A percentile compares a stretch with the other conserved stretches of the same genome.
Evolutionary conservation across 2,888 invertebrate species (phyloP).

Genomic region (Cataglyphis altisquamis): DNA sequence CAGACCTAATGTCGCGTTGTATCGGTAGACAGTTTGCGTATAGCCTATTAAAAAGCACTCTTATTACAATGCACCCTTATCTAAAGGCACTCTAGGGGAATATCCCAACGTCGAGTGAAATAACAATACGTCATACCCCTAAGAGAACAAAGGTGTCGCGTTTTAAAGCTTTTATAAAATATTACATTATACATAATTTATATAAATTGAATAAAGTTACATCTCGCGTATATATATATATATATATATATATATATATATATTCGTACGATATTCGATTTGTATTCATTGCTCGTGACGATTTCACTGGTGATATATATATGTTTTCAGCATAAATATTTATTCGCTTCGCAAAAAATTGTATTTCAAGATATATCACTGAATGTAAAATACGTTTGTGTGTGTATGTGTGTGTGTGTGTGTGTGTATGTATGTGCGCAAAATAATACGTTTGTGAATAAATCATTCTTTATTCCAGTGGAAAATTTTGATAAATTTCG

Average conservation of each 20-base stretch:
- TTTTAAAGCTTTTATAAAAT: background rate
- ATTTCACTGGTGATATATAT: background rate
- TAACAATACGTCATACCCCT: background rate
- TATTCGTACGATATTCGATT: background rate
- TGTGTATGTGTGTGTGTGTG: no score
- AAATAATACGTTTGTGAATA: conserved; percentile 8
- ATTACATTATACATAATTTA: background rate
- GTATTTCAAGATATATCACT: conserved; percentile 17
- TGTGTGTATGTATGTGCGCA: background rate
- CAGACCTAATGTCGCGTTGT: background rate
- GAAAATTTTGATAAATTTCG: conserved; percentile 38
- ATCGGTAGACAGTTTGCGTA: conserved; percentile 7
- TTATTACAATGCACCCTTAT: background rate
- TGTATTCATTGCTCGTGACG: conserved; percentile 5
- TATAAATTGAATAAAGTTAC: background rate
- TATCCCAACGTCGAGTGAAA: background rate
- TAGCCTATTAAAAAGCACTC: background rate
- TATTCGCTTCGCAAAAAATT: background rate
- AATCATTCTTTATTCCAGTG: conserved; percentile 29
- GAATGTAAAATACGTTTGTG: conserved; percentile 18
- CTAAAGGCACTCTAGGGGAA: background rate
- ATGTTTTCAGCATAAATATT: background rate
- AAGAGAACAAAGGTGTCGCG: background rate
- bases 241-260: no score
- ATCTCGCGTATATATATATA: background rate